Evolutionary conservation across 2,888 invertebrate species (phyloP).

Genomic region (Philonicus albiceps): DNA sequence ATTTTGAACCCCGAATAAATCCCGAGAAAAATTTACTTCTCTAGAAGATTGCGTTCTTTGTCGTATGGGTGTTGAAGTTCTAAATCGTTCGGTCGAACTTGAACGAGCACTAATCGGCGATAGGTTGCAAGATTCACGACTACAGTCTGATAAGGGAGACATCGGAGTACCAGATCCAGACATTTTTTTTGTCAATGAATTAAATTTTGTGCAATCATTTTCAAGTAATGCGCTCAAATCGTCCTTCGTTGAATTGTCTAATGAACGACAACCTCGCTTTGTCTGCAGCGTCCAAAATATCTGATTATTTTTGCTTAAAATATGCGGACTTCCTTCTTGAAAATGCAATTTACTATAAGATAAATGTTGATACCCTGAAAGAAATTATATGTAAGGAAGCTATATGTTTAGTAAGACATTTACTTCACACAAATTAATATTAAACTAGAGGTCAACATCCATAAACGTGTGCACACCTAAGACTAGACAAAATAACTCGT

Average conservation of each 20-base stretch:
- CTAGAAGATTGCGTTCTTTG: constrained; percentile 57
- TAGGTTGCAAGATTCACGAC: constrained; percentile 61
- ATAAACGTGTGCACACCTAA: neutral
- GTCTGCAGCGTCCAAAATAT: constrained; percentile 70
- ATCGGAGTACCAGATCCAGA: neutral
- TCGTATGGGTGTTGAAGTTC: constrained; percentile 73
- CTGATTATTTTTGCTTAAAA: constrained; percentile 59
- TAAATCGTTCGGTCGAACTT: constrained; percentile 65
- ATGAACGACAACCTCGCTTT: constrained; percentile 54
- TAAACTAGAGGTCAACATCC: neutral
- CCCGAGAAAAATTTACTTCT: neutral
- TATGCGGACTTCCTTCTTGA: neutral
- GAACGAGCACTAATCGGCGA: constrained; percentile 75
- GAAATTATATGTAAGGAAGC: constrained; percentile 11
- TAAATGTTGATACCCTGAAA: constrained; percentile 73
- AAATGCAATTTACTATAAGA: constrained; percentile 61
- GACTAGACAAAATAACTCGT: neutral
- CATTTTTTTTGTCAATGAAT: neutral
- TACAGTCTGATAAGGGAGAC: neutral
- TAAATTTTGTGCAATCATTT: neutral
- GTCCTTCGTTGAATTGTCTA: neutral
- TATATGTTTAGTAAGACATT: neutral
- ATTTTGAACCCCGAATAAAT: neutral
- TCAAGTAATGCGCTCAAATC: neutral
- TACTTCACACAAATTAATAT: neutral